Conservation (phyloP, 2,113 vertebrate species). For the Brachyistius frenatus region DNA sequence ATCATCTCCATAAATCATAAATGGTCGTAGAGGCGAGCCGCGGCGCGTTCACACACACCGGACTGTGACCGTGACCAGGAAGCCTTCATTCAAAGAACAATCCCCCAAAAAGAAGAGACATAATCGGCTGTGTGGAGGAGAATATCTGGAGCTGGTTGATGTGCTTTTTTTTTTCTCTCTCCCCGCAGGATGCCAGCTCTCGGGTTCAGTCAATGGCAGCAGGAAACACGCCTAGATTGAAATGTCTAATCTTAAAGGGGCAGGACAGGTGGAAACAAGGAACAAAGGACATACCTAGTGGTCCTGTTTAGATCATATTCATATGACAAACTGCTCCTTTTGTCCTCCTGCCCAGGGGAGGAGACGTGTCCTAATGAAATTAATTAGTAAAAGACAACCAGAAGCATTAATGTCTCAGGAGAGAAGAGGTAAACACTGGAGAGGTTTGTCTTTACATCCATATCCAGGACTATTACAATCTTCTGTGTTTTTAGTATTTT, state of each 20-base stretch:
- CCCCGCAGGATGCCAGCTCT: conserved; percentile 73
- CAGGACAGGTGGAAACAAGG: conserved; percentile 71
- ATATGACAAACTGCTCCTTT: conserved; percentile 2
- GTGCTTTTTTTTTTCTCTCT: conserved; percentile 33
- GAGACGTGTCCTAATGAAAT: conserved; percentile 5
- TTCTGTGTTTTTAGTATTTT: too few species aligned
- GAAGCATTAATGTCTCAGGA: neutral
- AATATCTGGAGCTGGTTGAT: conserved; percentile 30
- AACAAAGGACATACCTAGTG: conserved; percentile 74
- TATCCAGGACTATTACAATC: neutral
- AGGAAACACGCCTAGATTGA: conserved; percentile 88
- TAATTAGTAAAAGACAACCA: conserved; percentile 21
- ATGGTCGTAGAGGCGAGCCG: conserved; percentile 10
- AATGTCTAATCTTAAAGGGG: conserved; percentile 84
- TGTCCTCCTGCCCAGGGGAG: conserved; percentile 5
- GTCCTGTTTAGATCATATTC: neutral
- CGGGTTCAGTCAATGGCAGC: conserved; percentile 82
- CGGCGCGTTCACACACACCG: neutral
- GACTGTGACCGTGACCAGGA: neutral
- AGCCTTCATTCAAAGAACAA: neutral
- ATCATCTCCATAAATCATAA: conserved; percentile 66
- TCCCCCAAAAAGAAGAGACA: neutral
- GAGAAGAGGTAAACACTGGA: conserved; percentile 35
- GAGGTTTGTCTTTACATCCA: neutral
- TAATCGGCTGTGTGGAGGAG: conserved; percentile 7